Evolutionary conservation across 2,888 invertebrate genomes (phyloP), one percentile per base, ranked within the genome.

Genomic region (Pseudeuparius sepicola): DNA sequence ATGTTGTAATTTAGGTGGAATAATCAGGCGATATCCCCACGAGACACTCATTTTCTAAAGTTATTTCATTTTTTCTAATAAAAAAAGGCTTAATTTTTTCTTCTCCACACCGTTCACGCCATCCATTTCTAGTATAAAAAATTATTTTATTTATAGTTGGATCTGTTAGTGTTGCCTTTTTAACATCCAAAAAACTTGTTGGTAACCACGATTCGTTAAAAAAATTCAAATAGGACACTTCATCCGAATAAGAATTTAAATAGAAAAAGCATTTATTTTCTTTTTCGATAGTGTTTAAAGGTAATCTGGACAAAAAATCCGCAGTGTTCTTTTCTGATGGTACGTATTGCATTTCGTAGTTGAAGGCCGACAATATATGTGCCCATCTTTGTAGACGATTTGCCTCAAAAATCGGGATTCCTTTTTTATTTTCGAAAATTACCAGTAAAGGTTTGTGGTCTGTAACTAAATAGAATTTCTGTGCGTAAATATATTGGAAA

Each of bases 11-110:
- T 10, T 37, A 11, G 16, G 4, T 4, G 37, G 30, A n/a, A 37
- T 14, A 15, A 37, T 25, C 11, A 37, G 13, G 4, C 33, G 13
- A 30, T 37, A 37, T 14, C 37, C 37, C 37, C 37, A 37, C 29
- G 34, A 24, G 6, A 31, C 31, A 30, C 26, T 27, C 24, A 10
- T 14, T 15, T 35, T 35, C 34, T 9, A 31, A 14, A 7, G 26
- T 31, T 3, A 35, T 14, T 23, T 39, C 39, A 17, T 27, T 31
- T 30, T 14, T 29, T n/a, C 37, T 6, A 17, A 9, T 20, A 32
- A 33, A 13, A 23, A n/a, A 37, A 4, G 29, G 28, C 11, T 14
- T 20, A 13, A 29, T 24, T 14, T 34, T 14, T 2, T 15, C 11
- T 2, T 13, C 9, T 2, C 18, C 25, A 30, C 29, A 24, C 20